These are phyloP conservation scores for Catostylus mosaicus DNA, from an alignment of 30 jellyfish, hydroid and myxozoan genomes.

Conservation along the genomic window DNA sequence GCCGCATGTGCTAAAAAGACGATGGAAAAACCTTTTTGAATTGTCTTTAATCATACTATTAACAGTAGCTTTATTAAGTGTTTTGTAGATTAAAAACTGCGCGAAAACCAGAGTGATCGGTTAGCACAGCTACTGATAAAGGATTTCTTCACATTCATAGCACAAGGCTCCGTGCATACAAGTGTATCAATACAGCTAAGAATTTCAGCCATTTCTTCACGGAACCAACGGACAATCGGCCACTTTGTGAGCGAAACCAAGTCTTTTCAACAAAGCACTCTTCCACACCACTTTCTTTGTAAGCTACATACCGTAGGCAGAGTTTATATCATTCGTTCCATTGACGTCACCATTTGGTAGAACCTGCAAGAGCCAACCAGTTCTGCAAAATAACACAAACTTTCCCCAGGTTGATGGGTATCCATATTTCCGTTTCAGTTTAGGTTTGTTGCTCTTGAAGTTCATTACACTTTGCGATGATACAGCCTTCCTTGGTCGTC, in stretches of 20 bases:
- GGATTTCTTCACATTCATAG: no score
- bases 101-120: no score
- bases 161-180: no score
- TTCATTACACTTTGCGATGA: constrained; percentile 24
- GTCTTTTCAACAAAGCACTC: background rate
- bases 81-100: no score
- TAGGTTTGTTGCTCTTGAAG: constrained; percentile 4
- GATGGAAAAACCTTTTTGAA: background rate
- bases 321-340: constrained; percentile 52
- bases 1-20: background rate
- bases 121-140: no score
- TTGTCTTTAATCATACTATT: no score
- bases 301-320: constrained; percentile 22
- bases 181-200: no score
- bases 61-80: no score
- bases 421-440: constrained; percentile 4
- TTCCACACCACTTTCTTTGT: no score
- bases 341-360: constrained; percentile 63
- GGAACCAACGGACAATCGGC: no score
- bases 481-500: constrained; percentile 39
- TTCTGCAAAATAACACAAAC: constrained; percentile 50
- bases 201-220: no score
- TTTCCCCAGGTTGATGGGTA: constrained; percentile 73
- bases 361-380: constrained; percentile 70
- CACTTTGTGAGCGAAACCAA: no score